Base-by-base conservation (phyloP, 2,113 vertebrate genomes). In the Platysteira castanea region DNA sequence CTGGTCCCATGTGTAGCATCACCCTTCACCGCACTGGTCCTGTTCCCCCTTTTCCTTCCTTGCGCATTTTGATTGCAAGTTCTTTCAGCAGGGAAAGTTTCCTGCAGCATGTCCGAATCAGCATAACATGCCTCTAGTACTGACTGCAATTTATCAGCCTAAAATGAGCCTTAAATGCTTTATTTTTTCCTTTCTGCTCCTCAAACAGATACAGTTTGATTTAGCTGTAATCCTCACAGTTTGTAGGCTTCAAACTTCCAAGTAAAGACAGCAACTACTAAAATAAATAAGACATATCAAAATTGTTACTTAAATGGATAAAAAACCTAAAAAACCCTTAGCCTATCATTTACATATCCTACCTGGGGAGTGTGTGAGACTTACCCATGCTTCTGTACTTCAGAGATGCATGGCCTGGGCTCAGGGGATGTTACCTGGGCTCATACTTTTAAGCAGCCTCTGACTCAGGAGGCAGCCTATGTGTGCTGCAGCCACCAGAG, bases 1-100 rank as follows among this genome's bases (percentile, higher is more conserved):
- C 28, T 42, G 37, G 47, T 50, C 11, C 11, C 28, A 12, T 0
- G 0, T 0, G 4, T 46, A 60, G 18, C 22, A 80, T 42, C 60
- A 64, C 13, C 8, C 11, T 77, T 74, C 28, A 80, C 17, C 15
- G 64, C 1, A 1, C 9, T 28, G 3, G 8, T 63, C 15, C 35
- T 70, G 10, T 31, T 71, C 7, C 10, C 5, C 7, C 4, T 71
- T 52, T 76, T 82, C 21, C 22, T 57, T 8, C 13, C 31, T 80
- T 74, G 46, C 12, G 14, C 28, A 73, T 56, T 86, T 80, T 53
- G 15, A 4, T 16, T 69, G 9, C 33, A 83, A 60, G 17, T 42
- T 84, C 59, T 54, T 73, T 0, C 0, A 80, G 50, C 9, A 57
- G 9, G 2, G 4, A 37, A 80, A 26, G 7, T 35, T 84, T 93